Evolutionary conservation across 2,888 invertebrate species (phyloP), one percentile per base, ranked within the genome.

Genomic region (Suillia variegata): DNA sequence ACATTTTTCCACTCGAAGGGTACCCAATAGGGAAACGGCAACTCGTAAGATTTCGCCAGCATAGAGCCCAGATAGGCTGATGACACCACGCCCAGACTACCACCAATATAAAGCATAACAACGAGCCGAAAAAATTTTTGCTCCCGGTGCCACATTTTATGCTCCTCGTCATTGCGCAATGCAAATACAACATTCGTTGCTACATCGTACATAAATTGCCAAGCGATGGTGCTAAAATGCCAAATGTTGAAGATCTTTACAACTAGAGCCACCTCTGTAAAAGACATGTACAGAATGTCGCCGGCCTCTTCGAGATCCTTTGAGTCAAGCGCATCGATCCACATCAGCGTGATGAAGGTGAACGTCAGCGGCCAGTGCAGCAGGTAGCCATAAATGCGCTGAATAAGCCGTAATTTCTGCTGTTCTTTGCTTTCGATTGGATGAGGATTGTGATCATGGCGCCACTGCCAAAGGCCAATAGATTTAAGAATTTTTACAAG

Each of bases 1-100:
- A 60, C 54, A 12, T 60, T 67, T 2, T 48, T 67, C 70, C 75
- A 75, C 20, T 78, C 75, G 45, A 80, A 80, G 5, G 77, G 79
- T 54, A 77, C 70, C 62, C 77, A 80, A 26, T 67, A 73, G 13
- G 66, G 63, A 42, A 71, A 76, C 1, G 78, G 76, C 51, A 80
- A 48, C 6, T 70, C 70, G 15, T 72, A 70, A 0, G 38, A 38
- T 13, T 3, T n/a, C 10, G n/a, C 4, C 13, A 61, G 48, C 6
- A 63, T 22, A 0, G 49, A 53, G 2, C 66, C 65, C 1, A 51
- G 1, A 24, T 49, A 72, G 0, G 67, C 68, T 0, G 58, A 33
- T 0, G 56, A 0, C 0, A 67, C 60, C 33, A 69, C 70, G 1
- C 21, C 17, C 0, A 63, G 4, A 50, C 63, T 59, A 0, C 64